Evolutionary conservation across 2,888 invertebrate species (phyloP), one percentile per base, ranked within the genome.

Genomic region (Apotomis turbidana): DNA sequence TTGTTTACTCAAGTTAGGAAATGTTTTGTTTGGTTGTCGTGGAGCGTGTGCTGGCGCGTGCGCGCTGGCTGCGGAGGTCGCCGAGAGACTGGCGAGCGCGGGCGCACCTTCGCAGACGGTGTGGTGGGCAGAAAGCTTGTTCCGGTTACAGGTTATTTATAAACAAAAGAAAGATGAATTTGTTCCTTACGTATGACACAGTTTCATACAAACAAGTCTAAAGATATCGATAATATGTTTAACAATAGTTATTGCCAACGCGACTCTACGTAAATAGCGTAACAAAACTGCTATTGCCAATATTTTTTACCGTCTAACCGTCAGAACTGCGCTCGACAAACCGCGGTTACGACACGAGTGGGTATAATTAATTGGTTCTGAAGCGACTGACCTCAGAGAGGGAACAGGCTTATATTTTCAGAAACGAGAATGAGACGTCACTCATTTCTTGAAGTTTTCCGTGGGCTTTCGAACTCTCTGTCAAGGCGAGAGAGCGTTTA

Each of bases 111-210:
- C 85, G 87, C 89, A 89, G 88, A 88, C 91, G 88, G 90, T 90
- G 91, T 86, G 90, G 90, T 27, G 90, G 86, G 90, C 90, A 85
- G 90, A 87, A 85, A 84, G 85, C 86, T 88, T 91, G 92, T 93
- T 92, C 91, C 92, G 91, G 91, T 90, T 90, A 90, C 84, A 81
- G 82, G 88, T 86, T 93, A 93, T 93, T 91, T 91, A 90, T 93
- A 93, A 88, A 88, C 88, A 88, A 87, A 87, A 88, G 88, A 88
- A 88, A 90, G 86, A 89, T 86, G 86, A 87, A 87, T 89, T 87
- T 88, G 88, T 89, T 83, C 83, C 83, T 87, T 84, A 83, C 80
- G 85, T 85, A 90, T 90, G 91, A 89, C 92, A 93, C 90, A 88
- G 85, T 89, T 91, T 83, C 79, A 83, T 81, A 79, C 68, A 86